Conservation (phyloP, 2,888 invertebrate species). For the Mechanitis mazaeus region DNA sequence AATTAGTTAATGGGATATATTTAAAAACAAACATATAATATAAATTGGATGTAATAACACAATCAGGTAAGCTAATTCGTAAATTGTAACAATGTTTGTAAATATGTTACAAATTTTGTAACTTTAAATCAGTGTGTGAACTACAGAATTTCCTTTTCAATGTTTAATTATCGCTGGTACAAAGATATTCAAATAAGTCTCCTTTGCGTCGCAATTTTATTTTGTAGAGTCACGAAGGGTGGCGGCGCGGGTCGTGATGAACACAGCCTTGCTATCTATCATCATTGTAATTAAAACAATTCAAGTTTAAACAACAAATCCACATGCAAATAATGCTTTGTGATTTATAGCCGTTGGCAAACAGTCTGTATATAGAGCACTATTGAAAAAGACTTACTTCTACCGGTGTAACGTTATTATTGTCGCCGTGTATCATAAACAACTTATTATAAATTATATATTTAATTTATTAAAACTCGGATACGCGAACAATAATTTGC, state of each 20-base stretch:
- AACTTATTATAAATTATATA: neutral
- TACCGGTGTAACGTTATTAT: constrained; percentile 13
- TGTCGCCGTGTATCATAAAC: neutral
- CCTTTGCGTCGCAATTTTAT: constrained; percentile 31
- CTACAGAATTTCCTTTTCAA: constrained; percentile 32
- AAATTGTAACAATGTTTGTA: neutral
- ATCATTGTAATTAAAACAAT: constrained; percentile 38
- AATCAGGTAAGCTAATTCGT: neutral
- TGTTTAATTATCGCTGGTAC: constrained; percentile 36
- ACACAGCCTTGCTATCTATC: constrained; percentile 38
- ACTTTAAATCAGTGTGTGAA: neutral
- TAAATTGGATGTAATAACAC: too few relatives aligned
- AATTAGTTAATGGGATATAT: too few relatives aligned
- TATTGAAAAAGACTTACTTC: constrained; percentile 15
- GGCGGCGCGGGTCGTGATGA: constrained; percentile 35
- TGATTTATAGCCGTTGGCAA: constrained; percentile 34
- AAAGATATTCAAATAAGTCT: constrained; percentile 35
- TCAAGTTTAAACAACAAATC: constrained; percentile 37
- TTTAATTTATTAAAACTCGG: too few relatives aligned
- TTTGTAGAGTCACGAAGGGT: constrained; percentile 37
- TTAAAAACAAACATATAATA: too few relatives aligned
- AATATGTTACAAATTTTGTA: too few relatives aligned
- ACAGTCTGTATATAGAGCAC: constrained; percentile 22
- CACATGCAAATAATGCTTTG: constrained; percentile 32
- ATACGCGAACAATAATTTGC: too few relatives aligned